These are phyloP conservation scores for Hecatera dysodea DNA, from an alignment of 2,888 invertebrate genomes.

Conservation along the genomic window DNA sequence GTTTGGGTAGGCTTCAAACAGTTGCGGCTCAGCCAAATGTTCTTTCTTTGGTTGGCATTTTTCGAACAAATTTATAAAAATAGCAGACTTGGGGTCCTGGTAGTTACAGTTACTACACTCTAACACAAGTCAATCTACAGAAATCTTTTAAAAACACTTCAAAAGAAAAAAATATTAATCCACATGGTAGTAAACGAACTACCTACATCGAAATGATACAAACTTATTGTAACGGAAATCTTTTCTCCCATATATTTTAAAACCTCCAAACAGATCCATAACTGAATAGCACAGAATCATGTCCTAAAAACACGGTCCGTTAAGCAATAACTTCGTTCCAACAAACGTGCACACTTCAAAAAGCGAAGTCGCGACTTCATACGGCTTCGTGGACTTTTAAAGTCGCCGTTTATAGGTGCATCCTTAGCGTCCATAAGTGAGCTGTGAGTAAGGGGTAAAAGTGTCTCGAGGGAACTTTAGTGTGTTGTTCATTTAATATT, in stretches of 20 bases:
- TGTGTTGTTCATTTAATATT: constrained; percentile 4
- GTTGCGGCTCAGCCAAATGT: no score
- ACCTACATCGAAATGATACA: not conserved
- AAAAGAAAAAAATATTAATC: no score
- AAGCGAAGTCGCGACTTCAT: constrained; percentile 22
- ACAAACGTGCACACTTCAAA: constrained; percentile 23
- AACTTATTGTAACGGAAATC: not conserved
- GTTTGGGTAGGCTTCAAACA: no score
- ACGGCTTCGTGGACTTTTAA: constrained; percentile 29
- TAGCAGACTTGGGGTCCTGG: no score
- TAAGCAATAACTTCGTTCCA: constrained; percentile 14
- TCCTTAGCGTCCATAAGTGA: constrained; percentile 7
- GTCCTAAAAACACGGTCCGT: not conserved
- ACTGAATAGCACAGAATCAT: not conserved
- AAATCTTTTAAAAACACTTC: no score
- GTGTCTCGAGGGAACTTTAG: constrained; percentile 3
- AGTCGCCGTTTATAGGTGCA: constrained; percentile 33
- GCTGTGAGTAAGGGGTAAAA: not conserved
- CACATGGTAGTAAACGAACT: no score
- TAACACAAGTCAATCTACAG: no score
- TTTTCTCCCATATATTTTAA: not conserved
- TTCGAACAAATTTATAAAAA: no score
- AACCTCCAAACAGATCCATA: not conserved
- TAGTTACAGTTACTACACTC: no score
- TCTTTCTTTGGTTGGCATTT: no score